phyloP scores from a whole-genome alignment of 2,797 vertebrate species.

The Chelon labrosus region DNA sequence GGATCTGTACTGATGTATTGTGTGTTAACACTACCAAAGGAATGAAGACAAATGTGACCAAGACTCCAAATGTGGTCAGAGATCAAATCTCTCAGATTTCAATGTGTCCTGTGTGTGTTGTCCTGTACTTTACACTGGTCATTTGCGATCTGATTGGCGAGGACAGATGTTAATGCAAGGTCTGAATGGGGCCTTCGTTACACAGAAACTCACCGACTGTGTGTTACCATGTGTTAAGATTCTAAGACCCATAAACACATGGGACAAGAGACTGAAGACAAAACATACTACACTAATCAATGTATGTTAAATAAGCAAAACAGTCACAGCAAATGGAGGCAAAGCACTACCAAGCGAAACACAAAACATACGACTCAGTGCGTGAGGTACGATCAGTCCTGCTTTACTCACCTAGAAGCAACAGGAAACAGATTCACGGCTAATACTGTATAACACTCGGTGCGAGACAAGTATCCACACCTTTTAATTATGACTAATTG shows the following conservation, averaged over 20 bases:
- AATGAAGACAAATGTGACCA: no score
- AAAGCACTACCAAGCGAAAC: constrained; percentile 7
- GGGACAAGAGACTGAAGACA: constrained; percentile 6
- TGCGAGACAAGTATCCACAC: constrained; percentile 30
- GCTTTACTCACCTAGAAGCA: constrained; percentile 47
- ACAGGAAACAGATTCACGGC: constrained; percentile 13
- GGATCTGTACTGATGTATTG: no score
- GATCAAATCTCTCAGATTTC: no score
- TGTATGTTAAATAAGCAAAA: constrained; percentile 15
- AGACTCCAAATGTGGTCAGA: no score
- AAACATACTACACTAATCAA: background rate
- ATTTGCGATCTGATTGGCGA: no score
- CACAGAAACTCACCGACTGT: background rate
- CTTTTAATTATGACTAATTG: constrained; percentile 39
- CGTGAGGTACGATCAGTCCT: background rate
- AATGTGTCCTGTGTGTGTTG: no score
- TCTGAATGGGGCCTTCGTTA: background rate
- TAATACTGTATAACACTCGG: constrained; percentile 6
- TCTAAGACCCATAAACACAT: background rate
- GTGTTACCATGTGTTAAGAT: constrained; percentile 11
- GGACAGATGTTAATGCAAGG: no score
- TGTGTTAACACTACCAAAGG: no score
- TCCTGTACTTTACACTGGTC: no score
- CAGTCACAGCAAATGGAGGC: constrained; percentile 1
- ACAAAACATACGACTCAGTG: background rate